Base-by-base conservation (phyloP, 2,888 invertebrate species). In the Stenodera caucasica region DNA sequence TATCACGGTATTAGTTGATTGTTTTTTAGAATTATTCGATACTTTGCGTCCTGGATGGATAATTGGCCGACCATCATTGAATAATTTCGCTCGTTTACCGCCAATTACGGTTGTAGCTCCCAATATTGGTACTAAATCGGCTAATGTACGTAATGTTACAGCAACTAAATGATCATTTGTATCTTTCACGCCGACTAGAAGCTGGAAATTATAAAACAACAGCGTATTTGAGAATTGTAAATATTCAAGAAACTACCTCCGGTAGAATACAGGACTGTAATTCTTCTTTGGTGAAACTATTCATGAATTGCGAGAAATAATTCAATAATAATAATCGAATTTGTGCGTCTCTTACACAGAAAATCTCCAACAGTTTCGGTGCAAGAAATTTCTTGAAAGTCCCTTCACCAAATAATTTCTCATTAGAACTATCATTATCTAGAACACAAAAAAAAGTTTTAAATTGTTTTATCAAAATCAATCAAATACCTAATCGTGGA, bases 91-190 rank as follows among this genome's bases (percentile, higher is more conserved):
- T 65, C 95, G 84, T 73, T 89, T 88, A 0, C 93, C 92, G 2
- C 94, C 94, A 49, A 96, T 89, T 0, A 96, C 94, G 18, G 88
- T 85, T n/a, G 89, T 85, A 12, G 94, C 90, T 12, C 96, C 96
- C 55, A 94, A 82, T 65, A 95, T 85, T 1, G 93, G 91, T 23
- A 96, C 91, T 59, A 96, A 81, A 73, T 92, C 90, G 59, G 95
- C 93, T 60, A 96, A 80, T 55, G 91, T 90, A 58, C 88, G 85
- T 53, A 96, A 81, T 11, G 95, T 95, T 60, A 89, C 87, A 26
- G 90, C 86, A 0, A 96, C 96, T 63, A 96, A 81, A 57, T 84
- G 84, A 77, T 96, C 93, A 79, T 93, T 91, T 1, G 87, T 88
- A 75, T 96, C 96, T 78, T 92, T 91, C 68, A 96, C 90, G 3